Percentiles rank a stretch among this genome's conserved stretches.
phyloP scores from a whole-genome alignment of 2,113 vertebrate species.

The Vombatus ursinus region DNA sequence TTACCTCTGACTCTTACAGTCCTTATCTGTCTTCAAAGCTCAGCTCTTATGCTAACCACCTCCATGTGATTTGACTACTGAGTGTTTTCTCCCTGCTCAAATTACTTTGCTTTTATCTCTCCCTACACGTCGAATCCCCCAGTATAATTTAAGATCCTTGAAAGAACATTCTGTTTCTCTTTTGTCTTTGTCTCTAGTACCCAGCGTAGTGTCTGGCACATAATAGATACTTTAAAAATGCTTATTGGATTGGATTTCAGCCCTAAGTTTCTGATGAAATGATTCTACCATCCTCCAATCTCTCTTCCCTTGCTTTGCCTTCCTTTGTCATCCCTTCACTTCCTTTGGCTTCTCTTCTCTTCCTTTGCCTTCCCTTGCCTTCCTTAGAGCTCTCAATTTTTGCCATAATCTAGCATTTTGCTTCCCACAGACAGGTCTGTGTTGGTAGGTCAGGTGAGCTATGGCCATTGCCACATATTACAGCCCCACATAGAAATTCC shows the following conservation, averaged over 20 bases:
- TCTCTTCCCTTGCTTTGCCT: neutral
- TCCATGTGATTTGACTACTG: neutral
- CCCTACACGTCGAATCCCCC: neutral
- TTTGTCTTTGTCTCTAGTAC: neutral
- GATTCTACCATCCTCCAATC: neutral
- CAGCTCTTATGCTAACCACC: neutral
- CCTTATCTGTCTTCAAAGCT: neutral
- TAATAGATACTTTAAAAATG: neutral
- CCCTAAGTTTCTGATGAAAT: neutral
- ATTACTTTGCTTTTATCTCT: neutral
- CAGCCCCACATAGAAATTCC: constrained; percentile 32
- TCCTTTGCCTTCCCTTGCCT: neutral
- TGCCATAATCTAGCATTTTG: neutral
- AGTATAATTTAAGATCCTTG: neutral
- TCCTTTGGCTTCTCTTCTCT: neutral
- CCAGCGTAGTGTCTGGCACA: neutral
- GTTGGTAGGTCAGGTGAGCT: neutral
- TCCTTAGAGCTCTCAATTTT: neutral
- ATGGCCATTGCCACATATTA: constrained; percentile 32
- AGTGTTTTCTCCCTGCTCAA: neutral
- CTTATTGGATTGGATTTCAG: neutral
- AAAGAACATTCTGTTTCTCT: neutral
- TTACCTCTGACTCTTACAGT: neutral
- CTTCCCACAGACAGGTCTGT: neutral
- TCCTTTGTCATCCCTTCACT: neutral